phyloP scores from a whole-genome alignment of 2,797 vertebrate species.

The Acrocephalus scirpaceus region DNA sequence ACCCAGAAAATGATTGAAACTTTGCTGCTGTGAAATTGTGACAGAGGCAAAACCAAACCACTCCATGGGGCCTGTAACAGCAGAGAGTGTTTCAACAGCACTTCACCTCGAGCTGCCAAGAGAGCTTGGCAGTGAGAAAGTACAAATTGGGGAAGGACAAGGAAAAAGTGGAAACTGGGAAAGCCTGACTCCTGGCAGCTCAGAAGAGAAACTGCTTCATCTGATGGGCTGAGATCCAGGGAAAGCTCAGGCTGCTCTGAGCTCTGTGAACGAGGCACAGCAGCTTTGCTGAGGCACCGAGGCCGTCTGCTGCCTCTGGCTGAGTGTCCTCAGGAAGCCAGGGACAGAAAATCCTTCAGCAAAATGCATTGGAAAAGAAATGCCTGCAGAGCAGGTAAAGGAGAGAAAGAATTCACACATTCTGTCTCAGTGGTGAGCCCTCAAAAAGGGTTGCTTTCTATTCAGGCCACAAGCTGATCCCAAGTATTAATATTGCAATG shows the following conservation, averaged over 20 bases:
- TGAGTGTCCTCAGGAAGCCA: not conserved
- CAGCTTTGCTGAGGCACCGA: not conserved
- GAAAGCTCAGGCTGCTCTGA: not conserved
- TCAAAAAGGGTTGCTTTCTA: not conserved
- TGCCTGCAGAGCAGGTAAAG: not conserved
- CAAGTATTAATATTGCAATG: not conserved
- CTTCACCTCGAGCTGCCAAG: not conserved
- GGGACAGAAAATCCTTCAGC: not conserved
- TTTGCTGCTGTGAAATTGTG: not conserved
- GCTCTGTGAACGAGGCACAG: fast-evolving
- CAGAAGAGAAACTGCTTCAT: not conserved
- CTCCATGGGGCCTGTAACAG: not conserved
- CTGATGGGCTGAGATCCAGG: conserved; percentile 7
- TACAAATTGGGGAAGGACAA: not conserved
- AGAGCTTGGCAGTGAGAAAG: not conserved
- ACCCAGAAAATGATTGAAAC: not conserved
- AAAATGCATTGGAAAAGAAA: not conserved
- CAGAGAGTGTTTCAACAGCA: not conserved
- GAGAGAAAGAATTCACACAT: not conserved
- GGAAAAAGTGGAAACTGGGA: not conserved
- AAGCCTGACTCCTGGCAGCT: not conserved
- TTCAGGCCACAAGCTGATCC: not conserved
- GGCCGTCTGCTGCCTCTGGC: not conserved
- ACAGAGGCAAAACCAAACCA: not conserved
- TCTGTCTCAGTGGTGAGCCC: not conserved